Conservation (phyloP, 2,113 vertebrate genomes). For the Prolemur simus region DNA sequence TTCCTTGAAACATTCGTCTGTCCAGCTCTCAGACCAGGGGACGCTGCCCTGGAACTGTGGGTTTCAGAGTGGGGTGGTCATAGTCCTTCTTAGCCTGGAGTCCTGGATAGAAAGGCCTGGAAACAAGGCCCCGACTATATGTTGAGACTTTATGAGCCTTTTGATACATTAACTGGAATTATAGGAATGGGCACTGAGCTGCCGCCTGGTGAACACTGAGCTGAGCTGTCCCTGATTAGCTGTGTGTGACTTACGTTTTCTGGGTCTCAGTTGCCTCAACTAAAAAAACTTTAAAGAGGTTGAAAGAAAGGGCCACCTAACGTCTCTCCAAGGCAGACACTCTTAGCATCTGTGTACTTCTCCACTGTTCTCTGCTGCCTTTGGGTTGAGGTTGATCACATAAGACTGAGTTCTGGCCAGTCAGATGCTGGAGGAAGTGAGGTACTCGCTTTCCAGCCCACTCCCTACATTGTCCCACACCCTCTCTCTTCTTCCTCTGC, state of each 20-base stretch:
- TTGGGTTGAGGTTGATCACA: background rate
- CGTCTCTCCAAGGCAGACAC: background rate
- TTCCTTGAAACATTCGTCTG: constrained; percentile 14
- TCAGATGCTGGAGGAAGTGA: background rate
- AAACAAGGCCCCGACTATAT: background rate
- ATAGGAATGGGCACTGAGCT: background rate
- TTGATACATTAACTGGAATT: background rate
- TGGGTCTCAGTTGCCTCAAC: background rate
- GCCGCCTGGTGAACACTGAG: background rate
- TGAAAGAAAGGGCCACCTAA: constrained; percentile 16
- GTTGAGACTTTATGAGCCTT: background rate
- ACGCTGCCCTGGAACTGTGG: background rate
- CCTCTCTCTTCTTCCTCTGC: background rate
- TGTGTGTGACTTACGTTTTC: background rate
- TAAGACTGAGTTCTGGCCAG: no score
- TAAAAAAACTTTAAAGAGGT: background rate
- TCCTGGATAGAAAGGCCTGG: background rate
- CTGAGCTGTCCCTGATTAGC: background rate
- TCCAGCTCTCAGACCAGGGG: background rate
- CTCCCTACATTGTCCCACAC: background rate
- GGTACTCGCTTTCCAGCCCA: background rate
- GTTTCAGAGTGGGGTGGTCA: background rate
- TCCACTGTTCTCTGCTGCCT: background rate
- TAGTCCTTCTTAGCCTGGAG: background rate
- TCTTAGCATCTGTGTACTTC: background rate